Evolutionary conservation across 2,797 vertebrate species (phyloP).

Genomic region (Sebastes vulpes): DNA sequence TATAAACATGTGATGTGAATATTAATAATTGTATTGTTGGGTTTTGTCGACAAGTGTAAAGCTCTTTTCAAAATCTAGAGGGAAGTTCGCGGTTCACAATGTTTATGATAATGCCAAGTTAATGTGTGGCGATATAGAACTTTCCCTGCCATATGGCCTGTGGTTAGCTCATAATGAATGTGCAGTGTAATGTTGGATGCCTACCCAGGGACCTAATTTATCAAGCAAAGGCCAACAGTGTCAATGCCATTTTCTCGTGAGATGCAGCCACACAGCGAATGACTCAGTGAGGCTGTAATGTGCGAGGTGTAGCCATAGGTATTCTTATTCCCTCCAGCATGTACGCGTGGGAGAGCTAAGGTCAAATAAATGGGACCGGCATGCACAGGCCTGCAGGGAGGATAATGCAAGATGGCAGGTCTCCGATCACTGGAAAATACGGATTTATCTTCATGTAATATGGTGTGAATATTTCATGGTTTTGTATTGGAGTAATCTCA

Average conservation of each 20-base stretch:
- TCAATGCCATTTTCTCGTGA: conserved; percentile 68
- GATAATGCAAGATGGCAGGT: conserved; percentile 50
- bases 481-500: conserved; percentile 20
- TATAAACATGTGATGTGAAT: background rate
- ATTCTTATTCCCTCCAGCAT: conserved; percentile 29
- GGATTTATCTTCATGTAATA: conserved; percentile 52
- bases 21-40: background rate
- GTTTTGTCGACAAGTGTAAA: background rate
- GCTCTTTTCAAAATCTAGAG: background rate
- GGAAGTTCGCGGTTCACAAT: background rate
- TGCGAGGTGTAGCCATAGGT: conserved; percentile 23
- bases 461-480: conserved; percentile 46
- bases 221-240: conserved; percentile 77
- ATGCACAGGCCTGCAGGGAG: conserved; percentile 18
- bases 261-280: conserved; percentile 58
- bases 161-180: conserved; percentile 70
- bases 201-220: conserved; percentile 75
- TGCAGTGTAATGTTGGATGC: conserved; percentile 54
- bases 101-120: conserved; percentile 19
- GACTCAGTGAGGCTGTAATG: conserved; percentile 59
- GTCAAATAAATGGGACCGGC: conserved; percentile 46
- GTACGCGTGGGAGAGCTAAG: conserved; percentile 7
- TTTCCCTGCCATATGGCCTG: conserved; percentile 32
- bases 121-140: conserved; percentile 34
- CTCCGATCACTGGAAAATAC: conserved; percentile 45